These are phyloP conservation scores for Clupea harengus DNA, from an alignment of 2,113 vertebrate species.

Conservation along the genomic window DNA sequence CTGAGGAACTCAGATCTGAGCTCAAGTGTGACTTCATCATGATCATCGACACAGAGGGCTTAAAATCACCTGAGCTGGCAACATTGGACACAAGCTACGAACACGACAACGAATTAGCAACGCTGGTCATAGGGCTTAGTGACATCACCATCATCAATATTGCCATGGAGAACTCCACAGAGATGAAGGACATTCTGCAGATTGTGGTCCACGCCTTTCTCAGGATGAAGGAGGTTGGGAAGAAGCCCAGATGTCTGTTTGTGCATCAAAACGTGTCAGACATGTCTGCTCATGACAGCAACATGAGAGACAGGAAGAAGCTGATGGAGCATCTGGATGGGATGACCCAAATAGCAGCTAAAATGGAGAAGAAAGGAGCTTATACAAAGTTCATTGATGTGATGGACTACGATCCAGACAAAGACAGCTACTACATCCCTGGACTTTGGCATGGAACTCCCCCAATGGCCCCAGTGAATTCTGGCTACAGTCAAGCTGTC, in stretches of 20 bases:
- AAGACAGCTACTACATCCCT: neutral
- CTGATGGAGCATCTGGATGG: no score
- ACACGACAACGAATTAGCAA: no score
- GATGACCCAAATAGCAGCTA: no score
- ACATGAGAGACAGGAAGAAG: constrained; percentile 55
- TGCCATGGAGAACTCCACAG: no score
- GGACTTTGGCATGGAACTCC: neutral
- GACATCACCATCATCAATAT: no score
- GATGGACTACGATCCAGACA: neutral
- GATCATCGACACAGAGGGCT: no score
- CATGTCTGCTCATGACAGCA: neutral
- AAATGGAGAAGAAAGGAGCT: no score
- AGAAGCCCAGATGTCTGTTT: neutral
- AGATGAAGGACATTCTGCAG: no score
- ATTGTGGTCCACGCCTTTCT: neutral
- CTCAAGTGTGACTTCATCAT: neutral
- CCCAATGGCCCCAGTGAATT: neutral
- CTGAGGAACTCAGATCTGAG: neutral
- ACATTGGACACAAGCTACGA: no score
- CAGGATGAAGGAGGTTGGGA: constrained; percentile 49
- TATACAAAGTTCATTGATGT: neutral
- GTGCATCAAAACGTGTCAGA: constrained; percentile 7
- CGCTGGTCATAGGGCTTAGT: no score
- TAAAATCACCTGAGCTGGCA: no score
- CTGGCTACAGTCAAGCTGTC: neutral